Conservation (phyloP, 1,140 invertebrate species). For the Antheraea pernyi region DNA sequence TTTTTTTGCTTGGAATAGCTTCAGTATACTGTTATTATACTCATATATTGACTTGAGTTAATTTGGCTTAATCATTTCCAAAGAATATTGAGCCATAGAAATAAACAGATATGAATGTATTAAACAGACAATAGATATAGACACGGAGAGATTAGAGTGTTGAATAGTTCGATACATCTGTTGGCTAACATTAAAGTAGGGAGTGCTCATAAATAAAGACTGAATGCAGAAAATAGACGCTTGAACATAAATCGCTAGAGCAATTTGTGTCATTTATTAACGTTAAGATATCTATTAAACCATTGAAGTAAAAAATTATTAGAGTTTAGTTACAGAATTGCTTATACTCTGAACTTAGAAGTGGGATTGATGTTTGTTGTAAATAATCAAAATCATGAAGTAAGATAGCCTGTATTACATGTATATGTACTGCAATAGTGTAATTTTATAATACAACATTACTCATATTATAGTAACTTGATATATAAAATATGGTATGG, state of each 20-base stretch:
- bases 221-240: constrained; percentile 4
- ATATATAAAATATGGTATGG: too few species aligned
- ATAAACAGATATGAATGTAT: not conserved
- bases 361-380: not conserved
- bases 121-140: too few species aligned
- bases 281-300: constrained; percentile 11
- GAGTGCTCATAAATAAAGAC: not conserved
- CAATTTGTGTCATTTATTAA: constrained; percentile 18
- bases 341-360: not conserved
- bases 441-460: too few species aligned
- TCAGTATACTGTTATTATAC: too few species aligned
- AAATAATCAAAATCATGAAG: too few species aligned
- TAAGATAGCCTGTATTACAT: too few species aligned
- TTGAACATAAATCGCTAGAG: constrained; percentile 14
- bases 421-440: too few species aligned
- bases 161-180: not conserved
- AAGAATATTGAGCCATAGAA: not conserved
- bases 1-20: too few species aligned
- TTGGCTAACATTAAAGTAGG: not conserved
- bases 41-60: too few species aligned
- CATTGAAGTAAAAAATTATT: constrained; percentile 14
- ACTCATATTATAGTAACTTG: too few species aligned
- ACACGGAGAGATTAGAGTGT: not conserved
- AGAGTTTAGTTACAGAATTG: constrained; percentile 7
- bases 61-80: too few species aligned